Base-by-base conservation (phyloP, 2,113 vertebrate genomes). In the Hiodon alosoides region DNA sequence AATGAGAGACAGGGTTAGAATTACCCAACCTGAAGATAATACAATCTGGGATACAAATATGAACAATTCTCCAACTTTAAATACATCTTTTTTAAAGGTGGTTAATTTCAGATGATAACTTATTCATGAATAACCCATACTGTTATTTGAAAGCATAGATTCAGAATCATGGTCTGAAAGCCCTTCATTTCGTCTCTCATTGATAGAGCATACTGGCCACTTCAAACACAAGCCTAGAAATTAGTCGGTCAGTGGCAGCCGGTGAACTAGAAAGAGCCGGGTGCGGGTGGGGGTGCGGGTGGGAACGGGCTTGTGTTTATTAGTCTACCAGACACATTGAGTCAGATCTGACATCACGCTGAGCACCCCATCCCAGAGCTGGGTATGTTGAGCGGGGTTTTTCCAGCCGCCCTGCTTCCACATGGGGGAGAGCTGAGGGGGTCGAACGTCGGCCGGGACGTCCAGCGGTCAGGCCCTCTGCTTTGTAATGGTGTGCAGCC, bases 261-360 rank as follows among this genome's bases (percentile, higher is more conserved):
- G 76, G 58, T 78, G 62, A 77, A 69, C 72, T 54, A 61, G 78
- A 74, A 77, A 75, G 66, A 48, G 17, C 67, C 55, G 68, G n/a
- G 9, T 55, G 14, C 67, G 73, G 57, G 55, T 60, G 57, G 72
- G n/a, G 57, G 72, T 70, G 78, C 76, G 73, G 75, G 77, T 46
- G 54, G 3, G 54, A 0, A 11, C 10, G 17, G 0, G 50, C 50
- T 61, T 53, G 67, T 79, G 74, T 84, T 83, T 85, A 84, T 81
- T 74, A 61, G 67, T 72, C 73, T 73, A 80, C 81, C 69, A 79
- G 73, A 84, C 81, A 52, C 65, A 64, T 53, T 13, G 73, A 81
- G 74, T 86, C 83, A 71, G 72, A 81, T 87, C 86, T 86, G 80
- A 85, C 82, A 79, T 85, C 78, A 72, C 75, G 84, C 83, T 86